phyloP scores from a whole-genome alignment of 2,113 vertebrate species.

The Pomatostomus ruficeps region DNA sequence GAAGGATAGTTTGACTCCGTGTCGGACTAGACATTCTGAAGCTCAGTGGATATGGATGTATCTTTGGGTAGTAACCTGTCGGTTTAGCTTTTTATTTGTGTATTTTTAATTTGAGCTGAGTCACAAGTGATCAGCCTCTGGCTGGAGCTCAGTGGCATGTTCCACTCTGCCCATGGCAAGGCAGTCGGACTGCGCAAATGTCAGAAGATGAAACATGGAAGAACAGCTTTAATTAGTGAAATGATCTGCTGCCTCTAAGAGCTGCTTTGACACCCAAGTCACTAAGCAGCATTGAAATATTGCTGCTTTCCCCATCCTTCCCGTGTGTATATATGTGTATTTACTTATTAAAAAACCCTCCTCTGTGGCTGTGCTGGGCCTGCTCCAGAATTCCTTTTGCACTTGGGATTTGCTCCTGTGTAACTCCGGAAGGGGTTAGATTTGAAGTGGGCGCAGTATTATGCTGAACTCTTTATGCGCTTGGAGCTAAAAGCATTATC shows the following conservation, averaged over 20 bases:
- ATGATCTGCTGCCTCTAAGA: not conserved
- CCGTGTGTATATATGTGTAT: not conserved
- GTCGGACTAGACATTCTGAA: not conserved
- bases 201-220: not conserved
- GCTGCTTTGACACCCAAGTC: not conserved
- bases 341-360: not conserved
- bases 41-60: not conserved
- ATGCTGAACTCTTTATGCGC: not conserved
- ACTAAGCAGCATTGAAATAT: not conserved
- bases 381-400: not conserved
- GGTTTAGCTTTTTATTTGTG: not conserved
- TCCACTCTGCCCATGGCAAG: accelerated
- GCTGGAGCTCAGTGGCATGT: not conserved
- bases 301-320: not conserved
- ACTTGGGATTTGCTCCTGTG: not conserved
- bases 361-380: not conserved
- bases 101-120: not conserved
- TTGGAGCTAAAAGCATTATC: conserved; percentile 11
- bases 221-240: not conserved
- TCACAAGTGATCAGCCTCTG: not conserved
- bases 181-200: not conserved
- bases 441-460: not conserved
- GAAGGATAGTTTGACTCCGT: not conserved
- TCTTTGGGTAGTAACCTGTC: not conserved
- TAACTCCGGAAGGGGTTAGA: not conserved